Evolutionary conservation across 2,888 invertebrate genomes (phyloP), one percentile per base, ranked within the genome.

Genomic region (Incurvaria masculella): DNA sequence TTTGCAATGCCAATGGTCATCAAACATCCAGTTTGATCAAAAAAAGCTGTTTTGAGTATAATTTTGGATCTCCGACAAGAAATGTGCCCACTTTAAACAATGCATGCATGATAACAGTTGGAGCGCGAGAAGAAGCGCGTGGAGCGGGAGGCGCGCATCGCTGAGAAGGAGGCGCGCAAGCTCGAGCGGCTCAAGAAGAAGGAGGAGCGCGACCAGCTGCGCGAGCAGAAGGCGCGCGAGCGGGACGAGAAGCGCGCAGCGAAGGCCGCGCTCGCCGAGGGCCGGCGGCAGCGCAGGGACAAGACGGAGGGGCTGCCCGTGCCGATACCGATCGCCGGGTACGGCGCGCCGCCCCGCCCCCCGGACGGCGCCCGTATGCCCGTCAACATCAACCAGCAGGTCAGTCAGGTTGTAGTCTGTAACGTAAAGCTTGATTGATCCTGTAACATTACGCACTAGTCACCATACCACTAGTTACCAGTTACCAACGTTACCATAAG

Each of bases 61-160:
- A n/a, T n/a, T n/a, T n/a, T n/a, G n/a, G n/a, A n/a, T n/a, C n/a
- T n/a, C n/a, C n/a, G n/a, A n/a, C n/a, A n/a, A n/a, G n/a, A n/a
- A n/a, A n/a, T n/a, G n/a, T n/a, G n/a, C n/a, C n/a, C n/a, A n/a
- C n/a, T n/a, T n/a, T n/a, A n/a, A n/a, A n/a, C n/a, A n/a, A n/a
- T n/a, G n/a, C n/a, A n/a, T n/a, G n/a, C n/a, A n/a, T n/a, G n/a
- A n/a, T 56, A 55, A 4, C 60, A 81, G 72, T 59, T 72, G 40
- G 81, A 81, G 59, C 72, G 79, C 45, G 81, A 82, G 50, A 81
- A 79, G 57, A 81, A 81, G 53, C 65, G 79, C 0, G 78, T 73
- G 56, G 82, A 83, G 57, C 69, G 72, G 14, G 81, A 81, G 61
- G 74, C 74, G 18, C 76, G 76, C 55, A 63, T 65, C 50, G 69